Conservation (phyloP, 2,888 invertebrate species). For the Phymatocera aterrima region DNA sequence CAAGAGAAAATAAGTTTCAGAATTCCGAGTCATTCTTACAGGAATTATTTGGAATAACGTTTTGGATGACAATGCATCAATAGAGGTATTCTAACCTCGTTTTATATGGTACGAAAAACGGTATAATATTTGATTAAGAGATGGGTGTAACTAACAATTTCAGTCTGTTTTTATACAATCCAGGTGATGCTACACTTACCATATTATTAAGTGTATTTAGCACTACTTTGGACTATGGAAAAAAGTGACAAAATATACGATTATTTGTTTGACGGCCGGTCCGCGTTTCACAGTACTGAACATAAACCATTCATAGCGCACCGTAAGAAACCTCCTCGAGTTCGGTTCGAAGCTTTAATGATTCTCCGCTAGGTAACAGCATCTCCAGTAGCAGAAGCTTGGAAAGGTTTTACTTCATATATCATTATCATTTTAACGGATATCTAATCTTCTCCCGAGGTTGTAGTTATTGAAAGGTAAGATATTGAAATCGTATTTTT, state of each 20-base stretch:
- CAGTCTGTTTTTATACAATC: not conserved
- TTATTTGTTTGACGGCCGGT: slow-evolving; percentile 33
- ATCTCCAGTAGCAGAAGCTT: no score
- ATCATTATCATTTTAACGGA: no score
- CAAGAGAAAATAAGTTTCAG: no score
- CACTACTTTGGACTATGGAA: slow-evolving; percentile 5
- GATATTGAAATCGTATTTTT: no score
- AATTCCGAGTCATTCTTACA: not conserved
- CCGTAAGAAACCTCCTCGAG: no score
- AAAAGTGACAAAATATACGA: not conserved
- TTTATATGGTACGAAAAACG: not conserved
- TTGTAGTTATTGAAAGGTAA: no score
- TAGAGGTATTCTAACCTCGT: slow-evolving; percentile 41
- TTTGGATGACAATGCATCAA: slow-evolving; percentile 59
- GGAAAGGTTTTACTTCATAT: no score
- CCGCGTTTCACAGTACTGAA: not conserved
- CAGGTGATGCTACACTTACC: slow-evolving; percentile 18
- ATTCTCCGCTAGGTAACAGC: not conserved
- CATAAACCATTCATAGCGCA: no score
- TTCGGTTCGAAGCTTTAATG: not conserved
- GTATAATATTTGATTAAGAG: not conserved
- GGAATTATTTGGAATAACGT: slow-evolving; percentile 44
- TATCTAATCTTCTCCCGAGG: no score
- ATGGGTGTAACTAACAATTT: not conserved
- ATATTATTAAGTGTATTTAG: slow-evolving; percentile 19